phyloP scores from a whole-genome alignment of 2,113 vertebrate species.

The Narcine bancroftii region DNA sequence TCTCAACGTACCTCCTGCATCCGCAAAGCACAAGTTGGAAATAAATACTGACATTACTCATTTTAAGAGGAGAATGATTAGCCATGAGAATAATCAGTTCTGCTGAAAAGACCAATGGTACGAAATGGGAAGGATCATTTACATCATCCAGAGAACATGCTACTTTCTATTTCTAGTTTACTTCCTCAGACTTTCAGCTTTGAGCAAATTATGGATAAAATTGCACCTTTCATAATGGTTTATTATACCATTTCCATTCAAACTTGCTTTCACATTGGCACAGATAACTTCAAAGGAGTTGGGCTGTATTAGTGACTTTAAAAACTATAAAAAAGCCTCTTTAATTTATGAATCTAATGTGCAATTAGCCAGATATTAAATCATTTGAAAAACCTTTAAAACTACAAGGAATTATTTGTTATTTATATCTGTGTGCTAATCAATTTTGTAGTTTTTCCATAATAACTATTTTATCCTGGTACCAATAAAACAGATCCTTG shows the following conservation, averaged over 20 bases:
- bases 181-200: not conserved
- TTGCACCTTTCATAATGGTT: too few species aligned
- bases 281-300: too few species aligned
- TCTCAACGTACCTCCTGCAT: not conserved
- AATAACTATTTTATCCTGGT: not conserved
- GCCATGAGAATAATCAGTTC: not conserved
- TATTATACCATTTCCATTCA: not conserved
- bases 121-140: conserved; percentile 2
- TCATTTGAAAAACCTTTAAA: not conserved
- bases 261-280: not conserved
- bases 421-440: not conserved
- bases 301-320: too few species aligned
- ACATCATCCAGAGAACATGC: not conserved
- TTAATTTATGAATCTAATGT: not conserved
- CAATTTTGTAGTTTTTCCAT: not conserved
- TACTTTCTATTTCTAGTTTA: not conserved
- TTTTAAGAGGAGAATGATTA: not conserved
- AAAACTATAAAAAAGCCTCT: not conserved
- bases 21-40: not conserved
- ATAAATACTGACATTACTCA: not conserved
- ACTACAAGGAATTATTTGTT: not conserved
- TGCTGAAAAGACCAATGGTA: not conserved
- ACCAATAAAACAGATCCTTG: not conserved
- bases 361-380: not conserved
- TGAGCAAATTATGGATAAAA: not conserved